Base-by-base conservation (phyloP, 2,113 vertebrate genomes). In the Vulpes vulpes region DNA sequence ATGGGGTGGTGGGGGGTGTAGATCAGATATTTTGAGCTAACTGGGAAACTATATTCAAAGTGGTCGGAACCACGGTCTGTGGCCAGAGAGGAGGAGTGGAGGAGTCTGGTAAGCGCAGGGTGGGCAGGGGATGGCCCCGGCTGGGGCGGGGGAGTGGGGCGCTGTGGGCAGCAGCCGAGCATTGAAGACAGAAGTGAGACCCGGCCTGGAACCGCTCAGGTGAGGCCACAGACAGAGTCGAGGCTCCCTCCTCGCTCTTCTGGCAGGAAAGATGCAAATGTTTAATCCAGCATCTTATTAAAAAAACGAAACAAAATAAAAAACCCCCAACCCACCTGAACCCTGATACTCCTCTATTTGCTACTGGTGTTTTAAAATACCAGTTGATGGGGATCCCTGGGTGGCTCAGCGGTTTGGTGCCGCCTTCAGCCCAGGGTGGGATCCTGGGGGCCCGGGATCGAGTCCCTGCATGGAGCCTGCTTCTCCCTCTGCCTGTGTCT, bases 261-360 rank as follows among this genome's bases (percentile, higher is more conserved):
- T n/a, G 89, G 82, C 20, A 83, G 62, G 43, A 8, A 69, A 89
- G 43, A 93, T 97, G 96, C 96, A 97, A 95, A 97, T 96, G 53
- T 92, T 73, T 53, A 91, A 62, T 85, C 90, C 62, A 49, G 43
- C 32, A 38, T 55, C 69, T 88, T 89, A 38, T 94, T 57, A 25
- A 67, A 82, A 32, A 64, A 79, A 51, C 38, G 74, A 67, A 86
- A 32, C 43, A 55, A 49, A 25, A 38, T 11, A 11, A 71, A 38
- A 10, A 22, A 73, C 14, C 23, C 27, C 27, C 27, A 65, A 12
- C 11, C 64, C 57, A 59, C 19, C 67, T 16, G 55, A 84, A 43
- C 62, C 74, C 91, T 16, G 64, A 23, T 30, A 80, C 5, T 25
- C 51, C 19, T 85, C 12, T 67, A 15, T 53, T 90, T 89, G 53